Evolutionary conservation across 2,797 vertebrate species (phyloP).

Genomic region (Pelochelys cantorii): DNA sequence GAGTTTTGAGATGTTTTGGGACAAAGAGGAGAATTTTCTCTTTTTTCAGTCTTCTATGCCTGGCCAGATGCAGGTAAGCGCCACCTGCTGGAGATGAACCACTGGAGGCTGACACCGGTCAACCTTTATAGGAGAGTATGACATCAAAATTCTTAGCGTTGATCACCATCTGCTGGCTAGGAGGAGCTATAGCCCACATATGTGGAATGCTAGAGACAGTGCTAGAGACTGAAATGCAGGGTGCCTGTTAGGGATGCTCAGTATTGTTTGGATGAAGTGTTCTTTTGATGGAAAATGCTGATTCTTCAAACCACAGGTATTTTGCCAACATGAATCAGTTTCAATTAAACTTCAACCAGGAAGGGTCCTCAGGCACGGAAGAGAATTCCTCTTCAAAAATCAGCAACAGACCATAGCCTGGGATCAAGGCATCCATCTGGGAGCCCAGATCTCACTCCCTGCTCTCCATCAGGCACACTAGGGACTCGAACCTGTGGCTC

Average conservation of each 20-base stretch:
- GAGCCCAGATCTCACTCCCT: not conserved
- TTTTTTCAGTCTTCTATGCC: not conserved
- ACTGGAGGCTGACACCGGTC: fast-evolving
- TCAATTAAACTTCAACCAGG: not conserved
- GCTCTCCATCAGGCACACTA: not conserved
- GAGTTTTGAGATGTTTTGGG: not conserved
- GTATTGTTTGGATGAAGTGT: not conserved
- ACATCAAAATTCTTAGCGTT: not conserved
- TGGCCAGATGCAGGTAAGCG: fast-evolving
- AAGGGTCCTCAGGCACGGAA: not conserved
- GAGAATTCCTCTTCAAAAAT: not conserved
- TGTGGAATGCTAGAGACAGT: not conserved
- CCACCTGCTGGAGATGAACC: not conserved
- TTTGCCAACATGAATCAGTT: not conserved
- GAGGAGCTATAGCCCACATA: not conserved
- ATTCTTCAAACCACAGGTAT: not conserved
- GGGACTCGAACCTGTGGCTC: not conserved
- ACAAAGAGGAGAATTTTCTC: not conserved
- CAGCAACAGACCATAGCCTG: not conserved
- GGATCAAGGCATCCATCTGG: not conserved
- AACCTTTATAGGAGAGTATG: not conserved
- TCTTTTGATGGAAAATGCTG: not conserved
- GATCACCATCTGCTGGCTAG: not conserved
- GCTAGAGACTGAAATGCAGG: not conserved
- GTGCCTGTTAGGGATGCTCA: not conserved